Percentiles rank a stretch among this genome's conserved stretches.
These are phyloP conservation scores for Brevimyrus niger DNA, from an alignment of 2,113 vertebrate species.

Conservation along the genomic window DNA sequence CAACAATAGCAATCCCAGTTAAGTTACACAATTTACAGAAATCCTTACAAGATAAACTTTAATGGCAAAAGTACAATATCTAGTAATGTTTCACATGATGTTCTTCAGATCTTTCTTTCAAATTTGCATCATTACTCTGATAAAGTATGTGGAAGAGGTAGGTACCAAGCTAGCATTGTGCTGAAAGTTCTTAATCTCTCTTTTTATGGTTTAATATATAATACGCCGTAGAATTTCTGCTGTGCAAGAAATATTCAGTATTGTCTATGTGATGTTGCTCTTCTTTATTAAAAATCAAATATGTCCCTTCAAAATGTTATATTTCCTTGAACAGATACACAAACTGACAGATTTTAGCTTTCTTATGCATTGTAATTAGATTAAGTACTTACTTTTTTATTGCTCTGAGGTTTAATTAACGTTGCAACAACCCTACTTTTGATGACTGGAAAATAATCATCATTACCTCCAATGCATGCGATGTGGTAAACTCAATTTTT, in stretches of 20 bases:
- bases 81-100: background rate
- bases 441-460: background rate
- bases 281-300: background rate
- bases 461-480: background rate
- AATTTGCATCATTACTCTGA: background rate
- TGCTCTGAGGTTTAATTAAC: background rate
- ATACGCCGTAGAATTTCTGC: background rate
- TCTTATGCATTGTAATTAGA: background rate
- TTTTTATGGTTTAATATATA: background rate
- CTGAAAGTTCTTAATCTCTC: background rate
- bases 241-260: background rate
- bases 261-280: too few relatives aligned
- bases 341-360: background rate
- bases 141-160: background rate
- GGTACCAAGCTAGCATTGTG: background rate
- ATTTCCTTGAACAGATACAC: background rate
- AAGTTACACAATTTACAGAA: background rate
- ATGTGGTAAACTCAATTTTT: background rate
- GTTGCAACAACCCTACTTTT: background rate
- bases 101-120: background rate
- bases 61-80: background rate
- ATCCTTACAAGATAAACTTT: background rate
- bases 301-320: background rate
- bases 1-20: background rate
- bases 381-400: background rate